Conservation (phyloP, 2,888 invertebrate genomes). For the Zhengitettix transpicula region DNA sequence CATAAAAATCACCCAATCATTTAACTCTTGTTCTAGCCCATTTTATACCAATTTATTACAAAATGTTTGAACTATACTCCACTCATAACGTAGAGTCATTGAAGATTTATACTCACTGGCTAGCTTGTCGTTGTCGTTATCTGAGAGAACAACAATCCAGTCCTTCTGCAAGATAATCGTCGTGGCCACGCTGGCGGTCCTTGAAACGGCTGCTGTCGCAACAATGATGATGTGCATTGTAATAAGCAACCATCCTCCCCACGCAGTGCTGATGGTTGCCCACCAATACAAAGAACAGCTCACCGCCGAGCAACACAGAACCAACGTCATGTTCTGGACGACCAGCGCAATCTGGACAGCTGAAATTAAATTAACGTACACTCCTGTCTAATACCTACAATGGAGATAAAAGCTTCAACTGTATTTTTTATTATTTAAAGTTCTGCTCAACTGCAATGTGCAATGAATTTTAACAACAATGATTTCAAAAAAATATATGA, state of each 20-base stretch:
- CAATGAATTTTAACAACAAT: no score
- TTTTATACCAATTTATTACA: no score
- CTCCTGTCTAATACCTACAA: no score
- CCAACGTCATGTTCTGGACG: constrained; percentile 27
- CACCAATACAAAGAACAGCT: constrained; percentile 14
- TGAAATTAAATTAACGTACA: constrained; percentile 15
- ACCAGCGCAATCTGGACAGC: constrained; percentile 26
- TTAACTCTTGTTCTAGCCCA: no score
- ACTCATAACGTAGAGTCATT: no score
- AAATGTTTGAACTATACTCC: no score
- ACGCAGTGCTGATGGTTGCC: constrained; percentile 7
- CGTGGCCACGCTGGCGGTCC: constrained; percentile 23
- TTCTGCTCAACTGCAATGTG: no score
- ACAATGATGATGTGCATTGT: constrained; percentile 20
- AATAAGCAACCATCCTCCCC: constrained; percentile 14
- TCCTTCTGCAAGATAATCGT: constrained; percentile 27
- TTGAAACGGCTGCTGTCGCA: constrained; percentile 23
- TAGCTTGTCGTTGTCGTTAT: constrained; percentile 22
- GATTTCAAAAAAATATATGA: no score
- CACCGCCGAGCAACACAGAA: constrained; percentile 23
- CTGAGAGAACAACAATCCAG: constrained; percentile 29
- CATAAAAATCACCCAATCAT: no score
- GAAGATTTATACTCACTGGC: constrained; percentile 6
- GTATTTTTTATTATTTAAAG: no score
- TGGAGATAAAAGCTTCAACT: no score